Percentiles rank a stretch among this genome's conserved stretches.
Conservation (phyloP, 2,888 invertebrate species). For the Caenorhabditis imperialis region DNA sequence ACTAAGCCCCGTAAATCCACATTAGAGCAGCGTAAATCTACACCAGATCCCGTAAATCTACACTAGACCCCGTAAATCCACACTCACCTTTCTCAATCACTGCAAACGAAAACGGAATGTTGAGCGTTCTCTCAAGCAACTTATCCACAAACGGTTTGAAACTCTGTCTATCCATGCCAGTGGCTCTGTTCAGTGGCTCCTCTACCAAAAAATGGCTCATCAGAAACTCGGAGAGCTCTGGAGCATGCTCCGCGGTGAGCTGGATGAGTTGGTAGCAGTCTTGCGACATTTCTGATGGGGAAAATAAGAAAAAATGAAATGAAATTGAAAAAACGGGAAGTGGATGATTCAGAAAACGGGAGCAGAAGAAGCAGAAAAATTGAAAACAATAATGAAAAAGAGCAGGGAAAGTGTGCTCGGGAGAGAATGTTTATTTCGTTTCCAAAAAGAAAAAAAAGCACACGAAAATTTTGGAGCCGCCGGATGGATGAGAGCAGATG, state of each 20-base stretch:
- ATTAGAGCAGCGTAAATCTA: too few species aligned
- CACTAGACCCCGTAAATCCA: too few species aligned
- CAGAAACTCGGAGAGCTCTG: constrained; percentile 24
- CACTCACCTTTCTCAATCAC: constrained; percentile 21
- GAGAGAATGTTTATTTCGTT: background rate
- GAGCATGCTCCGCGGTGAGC: constrained; percentile 3
- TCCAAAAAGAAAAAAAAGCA: constrained; percentile 2
- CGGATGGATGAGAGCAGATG: constrained; percentile 29
- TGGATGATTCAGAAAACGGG: too few species aligned
- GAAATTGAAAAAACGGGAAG: background rate
- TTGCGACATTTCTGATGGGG: background rate
- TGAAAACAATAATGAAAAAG: background rate
- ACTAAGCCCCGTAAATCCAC: too few species aligned
- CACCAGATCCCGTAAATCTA: too few species aligned
- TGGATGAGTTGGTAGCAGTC: constrained; percentile 1
- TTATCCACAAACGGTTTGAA: constrained; percentile 45
- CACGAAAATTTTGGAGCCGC: background rate
- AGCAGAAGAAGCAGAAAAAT: background rate
- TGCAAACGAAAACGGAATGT: constrained; percentile 37
- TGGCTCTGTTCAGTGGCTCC: constrained; percentile 43
- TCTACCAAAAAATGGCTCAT: constrained; percentile 39
- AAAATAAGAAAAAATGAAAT: constrained; percentile 4
- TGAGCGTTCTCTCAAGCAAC: constrained; percentile 23
- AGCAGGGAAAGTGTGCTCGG: background rate
- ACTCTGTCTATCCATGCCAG: constrained; percentile 16